These are phyloP conservation scores for Sicus ferrugineus DNA, from an alignment of 2,888 invertebrate genomes.

Conservation along the genomic window DNA sequence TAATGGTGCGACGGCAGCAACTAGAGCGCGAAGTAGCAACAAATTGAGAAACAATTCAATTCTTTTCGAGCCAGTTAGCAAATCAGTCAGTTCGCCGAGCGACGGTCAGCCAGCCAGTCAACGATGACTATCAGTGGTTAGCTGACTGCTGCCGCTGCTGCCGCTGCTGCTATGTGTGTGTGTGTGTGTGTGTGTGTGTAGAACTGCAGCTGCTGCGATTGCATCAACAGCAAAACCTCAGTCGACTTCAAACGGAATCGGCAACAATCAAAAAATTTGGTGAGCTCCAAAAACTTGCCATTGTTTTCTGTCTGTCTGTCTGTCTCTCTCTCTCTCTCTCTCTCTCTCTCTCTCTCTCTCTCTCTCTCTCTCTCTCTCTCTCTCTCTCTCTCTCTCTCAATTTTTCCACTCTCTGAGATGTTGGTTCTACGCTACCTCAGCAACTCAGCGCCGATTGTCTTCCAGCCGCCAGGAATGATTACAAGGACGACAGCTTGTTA, in stretches of 20 bases:
- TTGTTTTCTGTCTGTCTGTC: constrained; percentile 7
- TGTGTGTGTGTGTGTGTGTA: no score
- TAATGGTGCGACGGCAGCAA: neutral
- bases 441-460: constrained; percentile 9
- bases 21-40: constrained; percentile 19
- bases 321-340: no score
- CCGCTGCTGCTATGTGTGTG: constrained; percentile 12
- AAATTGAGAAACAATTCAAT: constrained; percentile 34
- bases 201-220: constrained; percentile 10
- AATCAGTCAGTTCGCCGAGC: neutral
- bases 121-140: constrained; percentile 13
- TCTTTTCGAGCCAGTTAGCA: constrained; percentile 6
- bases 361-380: constrained; percentile 7
- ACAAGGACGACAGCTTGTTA: constrained; percentile 30
- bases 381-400: no score
- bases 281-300: constrained; percentile 1
- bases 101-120: neutral
- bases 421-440: neutral
- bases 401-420: no score
- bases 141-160: constrained; percentile 11
- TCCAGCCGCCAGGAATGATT: constrained; percentile 7
- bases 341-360: no score
- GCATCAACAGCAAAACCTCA: neutral
- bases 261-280: constrained; percentile 24
- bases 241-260: constrained; percentile 28